Base-by-base conservation (phyloP, 2,113 vertebrate genomes). In the Ophthalmolycus amberensis region DNA sequence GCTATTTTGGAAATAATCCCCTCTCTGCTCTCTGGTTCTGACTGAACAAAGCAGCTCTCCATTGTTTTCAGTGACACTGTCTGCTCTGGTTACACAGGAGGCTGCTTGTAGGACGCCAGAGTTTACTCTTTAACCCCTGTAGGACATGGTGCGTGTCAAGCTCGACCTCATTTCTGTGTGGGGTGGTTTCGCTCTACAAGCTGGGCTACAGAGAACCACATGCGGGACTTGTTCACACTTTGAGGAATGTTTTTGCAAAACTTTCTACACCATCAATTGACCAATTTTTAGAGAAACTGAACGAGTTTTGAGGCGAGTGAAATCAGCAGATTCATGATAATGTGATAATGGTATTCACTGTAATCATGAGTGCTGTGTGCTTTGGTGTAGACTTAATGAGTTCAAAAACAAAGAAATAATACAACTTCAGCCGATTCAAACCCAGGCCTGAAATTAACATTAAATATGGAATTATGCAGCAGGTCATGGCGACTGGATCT, bases 1-100 rank as follows among this genome's bases (percentile, higher is more conserved):
- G 80, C 85, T 93, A 92, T 93, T 92, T 91, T 81, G 64, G 83
- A 88, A 86, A 82, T 86, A 89, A 89, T 91, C 88, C 87, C 72
- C 37, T 79, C 79, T 82, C 88, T 83, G 79, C 65, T 88, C 79
- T 86, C 77, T 63, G 72, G 86, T 83, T 89, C 78, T 15, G 38
- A 60, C 64, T 38, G 80, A 89, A 87, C 77, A 82, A 84, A 90
- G 83, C 77, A 63, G 68, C 63, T 32, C 82, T 66, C 82, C 82
- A 63, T 86, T 90, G 89, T 91, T 85, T 88, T 85, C 48, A 18
- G 27, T 66, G 87, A 77, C 75, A 83, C 74, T 14, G 85, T 89
- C 89, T 81, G 85, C 85, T 88, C 84, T 59, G 83, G 88, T 85
- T 88, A 77, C 75, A 65, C 79, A 77, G 6, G 32, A 85, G 77